phyloP scores from a whole-genome alignment of 2,888 invertebrate genomes.

The Drosophila dives region DNA sequence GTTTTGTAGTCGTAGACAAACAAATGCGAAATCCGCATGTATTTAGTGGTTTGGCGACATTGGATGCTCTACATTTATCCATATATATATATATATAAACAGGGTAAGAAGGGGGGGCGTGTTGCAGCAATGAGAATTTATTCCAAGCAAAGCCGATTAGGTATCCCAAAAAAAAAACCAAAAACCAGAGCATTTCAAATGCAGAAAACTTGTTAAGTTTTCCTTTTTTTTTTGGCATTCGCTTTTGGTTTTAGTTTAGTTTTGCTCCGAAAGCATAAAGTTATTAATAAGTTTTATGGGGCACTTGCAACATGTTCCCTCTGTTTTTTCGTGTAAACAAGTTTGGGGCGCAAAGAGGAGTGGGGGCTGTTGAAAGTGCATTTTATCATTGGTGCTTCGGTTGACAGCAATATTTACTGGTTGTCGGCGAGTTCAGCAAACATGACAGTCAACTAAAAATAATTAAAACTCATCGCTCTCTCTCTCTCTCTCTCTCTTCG shows the following conservation, averaged over 20 bases:
- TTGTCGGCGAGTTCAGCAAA: constrained; percentile 50
- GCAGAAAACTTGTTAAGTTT: constrained; percentile 53
- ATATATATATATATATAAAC: too few relatives aligned
- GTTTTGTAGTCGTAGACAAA: neutral
- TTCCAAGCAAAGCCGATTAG: constrained; percentile 68
- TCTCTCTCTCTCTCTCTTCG: constrained; percentile 4
- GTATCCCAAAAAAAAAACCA: neutral
- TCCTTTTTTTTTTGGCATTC: constrained; percentile 2
- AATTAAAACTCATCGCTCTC: constrained; percentile 65
- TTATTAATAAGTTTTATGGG: constrained; percentile 73
- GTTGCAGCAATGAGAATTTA: neutral
- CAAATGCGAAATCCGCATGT: constrained; percentile 11
- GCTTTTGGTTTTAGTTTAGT: constrained; percentile 39
- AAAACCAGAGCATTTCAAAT: constrained; percentile 40
- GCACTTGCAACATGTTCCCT: constrained; percentile 36
- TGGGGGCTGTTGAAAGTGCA: constrained; percentile 45
- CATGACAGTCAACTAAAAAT: constrained; percentile 65
- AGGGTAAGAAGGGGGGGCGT: neutral
- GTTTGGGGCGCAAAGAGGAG: neutral
- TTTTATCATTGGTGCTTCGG: constrained; percentile 68
- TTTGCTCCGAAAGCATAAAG: constrained; percentile 67
- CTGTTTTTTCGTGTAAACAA: constrained; percentile 42
- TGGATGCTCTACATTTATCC: constrained; percentile 10
- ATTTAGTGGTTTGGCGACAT: constrained; percentile 6
- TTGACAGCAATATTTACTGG: constrained; percentile 74